Base-by-base conservation (phyloP, 1,140 invertebrate species). In the Galendromus occidentalis region DNA sequence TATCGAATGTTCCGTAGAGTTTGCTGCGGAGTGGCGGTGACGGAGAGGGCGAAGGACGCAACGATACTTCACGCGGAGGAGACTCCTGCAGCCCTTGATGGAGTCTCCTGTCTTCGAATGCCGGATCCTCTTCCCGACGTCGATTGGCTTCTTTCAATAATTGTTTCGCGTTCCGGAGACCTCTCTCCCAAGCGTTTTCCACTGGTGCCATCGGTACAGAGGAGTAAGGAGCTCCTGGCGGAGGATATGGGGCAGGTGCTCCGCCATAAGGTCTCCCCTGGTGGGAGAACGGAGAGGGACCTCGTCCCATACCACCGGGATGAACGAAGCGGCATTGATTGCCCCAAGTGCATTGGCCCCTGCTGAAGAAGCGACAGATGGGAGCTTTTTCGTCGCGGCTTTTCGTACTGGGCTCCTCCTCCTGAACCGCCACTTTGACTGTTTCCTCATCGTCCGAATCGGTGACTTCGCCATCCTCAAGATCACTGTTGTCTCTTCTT, bases 261-360 rank as follows among this genome's bases (percentile, higher is more conserved):
- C 51, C 51, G 14, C 51, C 51, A 59, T 29, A 59, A 5, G 51
- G 12, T 59, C 25, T 17, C 14, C 51, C 51, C 25, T 59, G 51
- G 17, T 25, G 51, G 5, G 51, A 33, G 20, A 29, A 33, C 22
- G 51, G 51, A 18, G 51, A 33, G 4, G 51, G 51, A 14, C 51
- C 33, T 39, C 33, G 4, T 4, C 33, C 33, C 33, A 39, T 39
- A 39, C 33, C 33, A 5, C 51, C 51, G 1, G 51, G 51, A 25
- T 59, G 51, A 59, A 59, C 33, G 33, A 59, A 59, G 5, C 51
- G 51, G 33, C 51, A 59, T 25, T 59, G 51, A 22, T 59, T 59
- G 2, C 51, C 51, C 51, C 51, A 59, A 2, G 51, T 59, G 51
- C 51, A 59, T 9, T 59, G 51, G 14, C 51, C 51, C 33, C 51